phyloP scores from a whole-genome alignment of 2,888 invertebrate genomes.

The Calliphora vomitoria region DNA sequence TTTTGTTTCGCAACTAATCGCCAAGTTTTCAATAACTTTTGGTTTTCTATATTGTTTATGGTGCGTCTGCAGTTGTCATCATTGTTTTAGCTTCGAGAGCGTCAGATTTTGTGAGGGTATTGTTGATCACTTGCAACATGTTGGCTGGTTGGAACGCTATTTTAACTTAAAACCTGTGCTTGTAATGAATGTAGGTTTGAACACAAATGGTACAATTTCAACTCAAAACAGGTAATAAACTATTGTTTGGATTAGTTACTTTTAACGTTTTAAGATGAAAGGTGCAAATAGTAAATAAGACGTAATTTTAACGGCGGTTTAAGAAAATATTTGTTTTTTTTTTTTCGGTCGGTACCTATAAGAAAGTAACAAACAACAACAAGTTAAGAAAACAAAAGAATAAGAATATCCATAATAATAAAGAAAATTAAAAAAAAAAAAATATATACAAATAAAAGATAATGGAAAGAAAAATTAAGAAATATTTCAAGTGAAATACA shows the following conservation, averaged over 20 bases:
- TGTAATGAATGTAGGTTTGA: slow-evolving; percentile 56
- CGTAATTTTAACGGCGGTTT: slow-evolving; percentile 59
- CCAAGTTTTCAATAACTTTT: too few species aligned
- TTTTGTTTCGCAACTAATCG: too few species aligned
- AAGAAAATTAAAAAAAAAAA: slow-evolving; percentile 13
- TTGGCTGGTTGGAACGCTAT: slow-evolving; percentile 41
- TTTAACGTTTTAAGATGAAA: slow-evolving; percentile 74
- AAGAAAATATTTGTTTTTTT: slow-evolving; percentile 50
- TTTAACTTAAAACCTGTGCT: slow-evolving; percentile 19
- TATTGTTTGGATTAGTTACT: slow-evolving; percentile 67
- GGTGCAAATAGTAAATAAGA: slow-evolving; percentile 71
- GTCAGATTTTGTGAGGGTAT: not conserved
- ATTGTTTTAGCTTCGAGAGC: not conserved
- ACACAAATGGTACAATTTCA: slow-evolving; percentile 18
- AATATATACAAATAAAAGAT: slow-evolving; percentile 4
- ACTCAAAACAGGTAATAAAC: slow-evolving; percentile 72
- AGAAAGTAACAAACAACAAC: slow-evolving; percentile 67
- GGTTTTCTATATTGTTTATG: too few species aligned
- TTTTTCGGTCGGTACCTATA: slow-evolving; percentile 9
- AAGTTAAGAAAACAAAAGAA: slow-evolving; percentile 52
- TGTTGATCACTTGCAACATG: slow-evolving; percentile 57
- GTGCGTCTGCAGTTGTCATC: too few species aligned
- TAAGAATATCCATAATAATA: slow-evolving; percentile 42
- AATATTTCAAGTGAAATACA: not conserved
- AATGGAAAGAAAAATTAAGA: slow-evolving; percentile 3